Conservation (phyloP, 2,113 vertebrate species). For the Setophaga kirtlandii region DNA sequence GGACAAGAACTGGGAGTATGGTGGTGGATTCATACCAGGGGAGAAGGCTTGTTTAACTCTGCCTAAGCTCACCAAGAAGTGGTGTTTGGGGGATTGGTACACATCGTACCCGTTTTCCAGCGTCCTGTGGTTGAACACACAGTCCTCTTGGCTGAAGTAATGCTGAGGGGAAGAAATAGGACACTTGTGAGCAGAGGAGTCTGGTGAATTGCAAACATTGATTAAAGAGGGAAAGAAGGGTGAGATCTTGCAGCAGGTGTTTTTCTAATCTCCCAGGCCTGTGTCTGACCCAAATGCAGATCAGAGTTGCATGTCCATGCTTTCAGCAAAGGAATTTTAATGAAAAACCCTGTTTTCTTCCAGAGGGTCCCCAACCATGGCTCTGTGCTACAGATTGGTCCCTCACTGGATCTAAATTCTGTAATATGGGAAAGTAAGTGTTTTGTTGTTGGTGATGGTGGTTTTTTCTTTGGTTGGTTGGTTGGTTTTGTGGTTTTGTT, state of each 20-base stretch:
- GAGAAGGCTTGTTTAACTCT: conserved; percentile 79
- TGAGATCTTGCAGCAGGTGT: background rate
- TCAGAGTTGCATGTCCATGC: background rate
- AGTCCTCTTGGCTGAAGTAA: conserved; percentile 84
- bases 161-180: conserved; percentile 64
- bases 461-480: background rate
- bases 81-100: conserved; percentile 75
- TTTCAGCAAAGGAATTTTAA: background rate
- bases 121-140: conserved; percentile 80
- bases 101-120: conserved; percentile 85
- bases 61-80: conserved; percentile 85
- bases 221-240: background rate
- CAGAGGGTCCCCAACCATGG: background rate
- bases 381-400: background rate
- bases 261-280: background rate
- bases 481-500: background rate
- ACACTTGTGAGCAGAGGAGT: background rate
- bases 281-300: background rate
- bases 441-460: background rate
- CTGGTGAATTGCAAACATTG: background rate
- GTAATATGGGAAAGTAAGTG: background rate
- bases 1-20: conserved; percentile 85
- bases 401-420: background rate
- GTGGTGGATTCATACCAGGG: conserved; percentile 83
- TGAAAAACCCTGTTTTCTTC: background rate